Base-by-base conservation (phyloP, 2,888 invertebrate species). In the Sturmia bella region DNA sequence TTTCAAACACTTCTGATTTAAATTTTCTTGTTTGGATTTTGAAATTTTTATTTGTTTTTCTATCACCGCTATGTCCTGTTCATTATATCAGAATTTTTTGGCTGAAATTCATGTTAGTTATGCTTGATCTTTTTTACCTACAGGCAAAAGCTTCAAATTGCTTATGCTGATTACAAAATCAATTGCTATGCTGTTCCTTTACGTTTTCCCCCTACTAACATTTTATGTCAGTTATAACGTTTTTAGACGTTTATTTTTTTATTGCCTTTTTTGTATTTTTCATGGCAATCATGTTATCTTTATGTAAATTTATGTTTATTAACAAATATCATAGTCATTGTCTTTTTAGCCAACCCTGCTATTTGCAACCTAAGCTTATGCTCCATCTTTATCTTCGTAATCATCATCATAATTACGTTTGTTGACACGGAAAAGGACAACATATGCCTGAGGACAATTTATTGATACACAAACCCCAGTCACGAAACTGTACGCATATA, bases 251-350 rank as follows among this genome's bases (percentile, higher is more conserved):
- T 32, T 39, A 24, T 52, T 45, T 41, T 24, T 27, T 37, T 21
- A 50, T 63, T 57, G 54, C 41, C 64, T 66, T 15, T 21, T 32
- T 50, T 6, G n/a, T n/a, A n/a, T 39, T 11, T 21, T 68, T 24
- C 64, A 66, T 70, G 21, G 74, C 70, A 78, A 78, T 78, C 82
- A 61, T 66, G 82, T 78, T 82, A 82, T 78, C 59, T 70, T 74
- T 78, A 82, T 82, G 82, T 74, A 82, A 82, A 82, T 82, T 78
- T 74, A 82, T 78, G 82, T 82, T 82, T 82, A 82, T 82, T 82
- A 82, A 82, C 78, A 74, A 82, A 82, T 82, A 82, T 56, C 72
- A 77, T 69, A 59, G 43, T 32, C 64, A 32, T 64, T 17, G 64
- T 15, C 15, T 32, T 45, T 70, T 48, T 39, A 13, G 11, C 9